A percentile compares a stretch with the other conserved stretches of the same genome.
Conservation (phyloP, 2,113 vertebrate genomes). For the Mesoclemmys tuberculata region DNA sequence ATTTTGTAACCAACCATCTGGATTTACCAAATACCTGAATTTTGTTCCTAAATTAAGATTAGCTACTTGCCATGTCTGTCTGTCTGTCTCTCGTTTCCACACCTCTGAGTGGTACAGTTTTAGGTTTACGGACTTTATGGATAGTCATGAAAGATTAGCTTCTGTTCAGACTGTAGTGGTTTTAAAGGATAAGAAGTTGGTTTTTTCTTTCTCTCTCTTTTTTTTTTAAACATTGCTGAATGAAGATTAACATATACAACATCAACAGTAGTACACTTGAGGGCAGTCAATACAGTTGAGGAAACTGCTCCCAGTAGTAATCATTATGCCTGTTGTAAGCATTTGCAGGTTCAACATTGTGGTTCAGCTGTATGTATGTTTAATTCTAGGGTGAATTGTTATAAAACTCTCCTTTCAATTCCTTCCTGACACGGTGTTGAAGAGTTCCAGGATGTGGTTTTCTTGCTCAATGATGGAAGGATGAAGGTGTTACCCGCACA, state of each 20-base stretch:
- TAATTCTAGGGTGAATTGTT: not conserved
- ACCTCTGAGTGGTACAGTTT: not conserved
- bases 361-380: not conserved
- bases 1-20: not conserved
- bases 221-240: not conserved
- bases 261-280: not conserved
- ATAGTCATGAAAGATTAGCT: not conserved
- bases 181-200: rapidly evolving
- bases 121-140: not conserved
- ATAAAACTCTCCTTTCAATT: not conserved
- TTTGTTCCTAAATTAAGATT: not conserved
- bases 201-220: not conserved
- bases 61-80: not conserved
- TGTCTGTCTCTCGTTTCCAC: not conserved
- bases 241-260: not conserved
- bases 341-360: not conserved
- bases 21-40: not conserved
- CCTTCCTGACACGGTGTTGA: not conserved
- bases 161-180: not conserved
- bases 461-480: not conserved
- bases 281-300: not conserved
- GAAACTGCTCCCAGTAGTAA: not conserved
- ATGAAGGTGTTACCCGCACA: not conserved
- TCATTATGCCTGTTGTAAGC: not conserved
- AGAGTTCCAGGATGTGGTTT: not conserved